Evolutionary conservation across 2,888 invertebrate species (phyloP).

Genomic region (Auanema freiburgensis): DNA sequence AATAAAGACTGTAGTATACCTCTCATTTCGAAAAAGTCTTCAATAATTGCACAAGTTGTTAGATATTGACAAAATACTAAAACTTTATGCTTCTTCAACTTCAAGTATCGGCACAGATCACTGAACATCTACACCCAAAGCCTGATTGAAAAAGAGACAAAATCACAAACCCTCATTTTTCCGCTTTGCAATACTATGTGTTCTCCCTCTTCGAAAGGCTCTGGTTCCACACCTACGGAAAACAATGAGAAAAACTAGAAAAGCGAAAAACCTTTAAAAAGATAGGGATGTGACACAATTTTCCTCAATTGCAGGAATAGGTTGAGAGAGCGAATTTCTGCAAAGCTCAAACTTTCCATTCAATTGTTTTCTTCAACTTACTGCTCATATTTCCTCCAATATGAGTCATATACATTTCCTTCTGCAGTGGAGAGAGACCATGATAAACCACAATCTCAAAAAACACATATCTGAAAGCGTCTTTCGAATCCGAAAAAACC

Average conservation of each 20-base stretch:
- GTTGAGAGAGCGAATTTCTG: conserved; percentile 40
- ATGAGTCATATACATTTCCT: conserved; percentile 66
- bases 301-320: conserved; percentile 67
- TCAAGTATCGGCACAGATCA: conserved; percentile 63
- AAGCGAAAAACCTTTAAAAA: conserved; percentile 65
- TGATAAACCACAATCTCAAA: conserved; percentile 66
- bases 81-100: conserved; percentile 65
- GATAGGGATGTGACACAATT: conserved; percentile 67
- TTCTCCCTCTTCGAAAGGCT: conserved; percentile 67
- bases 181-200: conserved; percentile 66
- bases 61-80: conserved; percentile 68
- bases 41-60: conserved; percentile 66
- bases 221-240: conserved; percentile 66
- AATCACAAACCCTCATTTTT: conserved; percentile 63
- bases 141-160: background rate
- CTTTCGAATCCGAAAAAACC: background rate
- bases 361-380: too few species aligned
- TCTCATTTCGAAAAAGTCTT: conserved; percentile 65
- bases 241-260: background rate
- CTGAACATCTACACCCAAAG: conserved; percentile 43
- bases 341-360: conserved; percentile 62
- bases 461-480: conserved; percentile 31
- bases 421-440: conserved; percentile 65
- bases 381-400: conserved; percentile 65
- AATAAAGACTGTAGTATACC: conserved; percentile 22